A percentile compares a stretch with the other conserved stretches of the same genome.
phyloP scores from a whole-genome alignment of 2,888 invertebrate genomes.

The Adineta ricciae region DNA sequence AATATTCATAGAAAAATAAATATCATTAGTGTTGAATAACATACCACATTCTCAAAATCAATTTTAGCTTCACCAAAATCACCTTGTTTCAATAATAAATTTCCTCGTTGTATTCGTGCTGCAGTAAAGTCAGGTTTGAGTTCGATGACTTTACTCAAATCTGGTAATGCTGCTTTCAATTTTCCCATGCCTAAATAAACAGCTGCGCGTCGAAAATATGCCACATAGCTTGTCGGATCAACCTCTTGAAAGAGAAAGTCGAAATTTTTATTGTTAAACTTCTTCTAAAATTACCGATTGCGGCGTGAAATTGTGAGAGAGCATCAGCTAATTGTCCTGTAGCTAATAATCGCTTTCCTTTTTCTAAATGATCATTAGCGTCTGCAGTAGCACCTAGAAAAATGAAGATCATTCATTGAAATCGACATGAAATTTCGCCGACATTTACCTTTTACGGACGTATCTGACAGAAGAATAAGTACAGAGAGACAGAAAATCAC shows the following conservation, averaged over 20 bases:
- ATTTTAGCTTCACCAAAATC: slow-evolving; percentile 68
- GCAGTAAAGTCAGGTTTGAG: slow-evolving; percentile 86
- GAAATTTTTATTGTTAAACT: neutral
- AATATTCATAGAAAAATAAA: neutral
- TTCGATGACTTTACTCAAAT: slow-evolving; percentile 80
- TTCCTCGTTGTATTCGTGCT: slow-evolving; percentile 67
- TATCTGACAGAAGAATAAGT: neutral
- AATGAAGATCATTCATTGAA: neutral
- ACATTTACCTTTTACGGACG: neutral
- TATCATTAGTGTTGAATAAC: slow-evolving; percentile 46
- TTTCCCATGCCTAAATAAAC: slow-evolving; percentile 89
- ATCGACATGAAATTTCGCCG: neutral
- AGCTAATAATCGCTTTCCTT: slow-evolving; percentile 80
- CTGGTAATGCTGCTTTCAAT: slow-evolving; percentile 82
- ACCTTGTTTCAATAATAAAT: slow-evolving; percentile 76
- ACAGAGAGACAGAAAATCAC: neutral
- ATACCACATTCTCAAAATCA: slow-evolving; percentile 75
- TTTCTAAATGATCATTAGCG: slow-evolving; percentile 80
- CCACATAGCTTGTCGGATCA: slow-evolving; percentile 86
- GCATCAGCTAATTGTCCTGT: slow-evolving; percentile 89
- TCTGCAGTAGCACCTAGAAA: slow-evolving; percentile 52
- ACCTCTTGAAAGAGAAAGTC: slow-evolving; percentile 58
- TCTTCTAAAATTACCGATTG: slow-evolving; percentile 59
- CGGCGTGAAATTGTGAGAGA: slow-evolving; percentile 89
- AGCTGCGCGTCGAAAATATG: slow-evolving; percentile 86